These are phyloP conservation scores for Hemiprocne comata DNA, from an alignment of 2,113 vertebrate species.

Conservation along the genomic window DNA sequence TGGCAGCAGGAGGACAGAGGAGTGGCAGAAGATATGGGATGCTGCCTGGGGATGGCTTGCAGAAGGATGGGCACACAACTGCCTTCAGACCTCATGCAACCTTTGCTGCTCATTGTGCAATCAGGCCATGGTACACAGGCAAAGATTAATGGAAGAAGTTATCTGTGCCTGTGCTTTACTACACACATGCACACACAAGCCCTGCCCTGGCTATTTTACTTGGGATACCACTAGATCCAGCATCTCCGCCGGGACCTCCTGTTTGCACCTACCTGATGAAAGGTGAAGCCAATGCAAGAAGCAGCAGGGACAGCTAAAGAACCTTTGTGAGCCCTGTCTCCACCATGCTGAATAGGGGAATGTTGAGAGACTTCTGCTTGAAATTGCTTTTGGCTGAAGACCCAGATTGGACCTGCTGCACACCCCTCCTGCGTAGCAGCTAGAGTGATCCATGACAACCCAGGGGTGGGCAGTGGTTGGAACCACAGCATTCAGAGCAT, in stretches of 20 bases:
- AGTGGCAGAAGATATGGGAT: background rate
- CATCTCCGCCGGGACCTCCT: background rate
- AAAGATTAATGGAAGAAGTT: background rate
- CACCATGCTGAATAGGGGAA: background rate
- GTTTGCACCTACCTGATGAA: background rate
- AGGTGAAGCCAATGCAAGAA: background rate
- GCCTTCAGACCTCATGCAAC: background rate
- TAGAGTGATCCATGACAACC: fast-evolving
- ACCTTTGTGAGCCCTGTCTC: background rate
- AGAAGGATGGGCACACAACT: background rate
- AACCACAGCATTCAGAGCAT: background rate
- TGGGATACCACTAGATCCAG: background rate
- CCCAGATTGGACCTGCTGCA: background rate
- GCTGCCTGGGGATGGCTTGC: background rate
- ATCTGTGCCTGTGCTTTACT: fast-evolving
- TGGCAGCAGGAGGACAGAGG: background rate
- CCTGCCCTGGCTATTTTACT: background rate
- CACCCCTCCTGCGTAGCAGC: fast-evolving
- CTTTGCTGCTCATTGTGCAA: background rate
- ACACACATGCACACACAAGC: background rate
- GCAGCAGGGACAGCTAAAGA: background rate
- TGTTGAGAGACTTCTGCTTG: background rate
- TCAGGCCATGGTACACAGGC: fast-evolving
- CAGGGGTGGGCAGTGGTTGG: background rate
- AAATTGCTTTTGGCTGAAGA: background rate